Conservation (phyloP, 1,140 invertebrate genomes). For the Oryctes rhinoceros region DNA sequence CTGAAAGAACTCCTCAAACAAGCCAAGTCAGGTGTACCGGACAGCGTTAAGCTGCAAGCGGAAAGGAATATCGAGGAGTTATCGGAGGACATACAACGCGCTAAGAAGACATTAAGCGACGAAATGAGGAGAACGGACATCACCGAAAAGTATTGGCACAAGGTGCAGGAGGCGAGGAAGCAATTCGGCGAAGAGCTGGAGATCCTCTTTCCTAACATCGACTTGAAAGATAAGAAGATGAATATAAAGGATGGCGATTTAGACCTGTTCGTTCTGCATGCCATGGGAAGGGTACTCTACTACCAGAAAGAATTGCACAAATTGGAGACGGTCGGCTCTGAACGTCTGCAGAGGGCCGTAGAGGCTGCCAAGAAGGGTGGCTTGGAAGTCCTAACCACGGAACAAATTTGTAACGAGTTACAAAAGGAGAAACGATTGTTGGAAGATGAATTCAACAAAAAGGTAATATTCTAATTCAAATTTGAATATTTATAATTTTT, state of each 20-base stretch:
- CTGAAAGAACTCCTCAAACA: conserved; percentile 56
- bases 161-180: conserved; percentile 72
- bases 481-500: not conserved
- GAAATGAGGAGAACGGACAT: conserved; percentile 67
- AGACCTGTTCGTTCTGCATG: conserved; percentile 74
- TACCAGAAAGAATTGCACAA: conserved; percentile 78
- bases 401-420: conserved; percentile 64
- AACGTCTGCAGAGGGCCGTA: conserved; percentile 70
- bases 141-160: conserved; percentile 76
- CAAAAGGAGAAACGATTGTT: conserved; percentile 67
- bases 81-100: conserved; percentile 67
- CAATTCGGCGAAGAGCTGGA: conserved; percentile 78
- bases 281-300: conserved; percentile 71
- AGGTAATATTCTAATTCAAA: conserved; percentile 56
- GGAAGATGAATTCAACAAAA: conserved; percentile 66
- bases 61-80: conserved; percentile 70
- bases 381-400: conserved; percentile 61
- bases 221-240: conserved; percentile 72
- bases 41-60: conserved; percentile 59
- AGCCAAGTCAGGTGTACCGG: conserved; percentile 56
- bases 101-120: conserved; percentile 67
- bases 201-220: conserved; percentile 74
- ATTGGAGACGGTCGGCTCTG: conserved; percentile 70
- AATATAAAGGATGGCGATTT: conserved; percentile 70
- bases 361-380: conserved; percentile 64